phyloP scores from a whole-genome alignment of 2,888 invertebrate genomes.

The Peribatodes rhomboidaria region DNA sequence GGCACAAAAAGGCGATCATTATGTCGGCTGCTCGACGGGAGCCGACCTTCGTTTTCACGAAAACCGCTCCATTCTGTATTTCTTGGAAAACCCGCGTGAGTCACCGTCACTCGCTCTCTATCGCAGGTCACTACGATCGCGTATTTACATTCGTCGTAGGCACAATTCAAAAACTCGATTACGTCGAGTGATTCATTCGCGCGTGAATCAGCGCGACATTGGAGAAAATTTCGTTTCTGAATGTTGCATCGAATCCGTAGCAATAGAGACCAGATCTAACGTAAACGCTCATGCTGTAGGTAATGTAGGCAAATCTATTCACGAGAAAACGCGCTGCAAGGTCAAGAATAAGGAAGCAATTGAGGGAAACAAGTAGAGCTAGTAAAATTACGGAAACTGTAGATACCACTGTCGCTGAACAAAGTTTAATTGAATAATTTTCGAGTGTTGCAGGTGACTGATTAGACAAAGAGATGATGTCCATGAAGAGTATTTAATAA shows the following conservation, averaged over 20 bases:
- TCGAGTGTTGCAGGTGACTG: slow-evolving; percentile 11
- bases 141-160: slow-evolving; percentile 81
- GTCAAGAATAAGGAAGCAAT: slow-evolving; percentile 59
- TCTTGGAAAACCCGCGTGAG: slow-evolving; percentile 86
- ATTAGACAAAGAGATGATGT: slow-evolving; percentile 30
- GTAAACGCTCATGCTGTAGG: slow-evolving; percentile 12
- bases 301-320: slow-evolving; percentile 43
- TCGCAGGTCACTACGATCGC: slow-evolving; percentile 80
- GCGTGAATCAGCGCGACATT: slow-evolving; percentile 80
- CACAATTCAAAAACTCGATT: slow-evolving; percentile 85
- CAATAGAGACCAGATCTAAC: slow-evolving; percentile 14
- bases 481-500: slow-evolving; percentile 46
- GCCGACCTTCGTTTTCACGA: slow-evolving; percentile 82
- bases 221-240: slow-evolving; percentile 65
- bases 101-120: slow-evolving; percentile 77
- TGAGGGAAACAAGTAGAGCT: slow-evolving; percentile 62
- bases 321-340: slow-evolving; percentile 50
- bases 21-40: slow-evolving; percentile 55
- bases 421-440: slow-evolving; percentile 17
- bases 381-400: slow-evolving; percentile 56
- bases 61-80: slow-evolving; percentile 74
- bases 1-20: slow-evolving; percentile 59
- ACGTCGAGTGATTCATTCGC: slow-evolving; percentile 81
- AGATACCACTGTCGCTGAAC: slow-evolving; percentile 21
- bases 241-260: slow-evolving; percentile 43